Percentiles rank a stretch among this genome's conserved stretches.
phyloP scores from a whole-genome alignment of 2,113 vertebrate genomes.

The Ciconia stormi region DNA sequence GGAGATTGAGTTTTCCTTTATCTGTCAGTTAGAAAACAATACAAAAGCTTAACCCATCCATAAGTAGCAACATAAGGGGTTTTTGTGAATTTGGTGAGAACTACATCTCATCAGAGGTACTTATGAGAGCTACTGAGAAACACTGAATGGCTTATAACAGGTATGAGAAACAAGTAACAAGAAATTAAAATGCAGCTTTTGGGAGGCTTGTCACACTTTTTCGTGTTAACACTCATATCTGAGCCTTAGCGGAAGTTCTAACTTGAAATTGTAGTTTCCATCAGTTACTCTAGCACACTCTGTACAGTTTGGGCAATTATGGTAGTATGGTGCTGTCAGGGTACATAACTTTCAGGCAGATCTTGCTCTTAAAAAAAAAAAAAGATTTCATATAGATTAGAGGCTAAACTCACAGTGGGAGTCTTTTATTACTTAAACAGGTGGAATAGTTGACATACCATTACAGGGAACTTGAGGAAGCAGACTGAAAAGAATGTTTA shows the following conservation, averaged over 20 bases:
- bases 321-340: not conserved
- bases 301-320: not conserved
- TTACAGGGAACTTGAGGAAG: not conserved
- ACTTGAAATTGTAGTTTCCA: not conserved
- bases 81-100: not conserved
- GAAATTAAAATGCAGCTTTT: not conserved
- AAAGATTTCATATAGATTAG: not conserved
- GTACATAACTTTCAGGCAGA: not conserved
- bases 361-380: not conserved
- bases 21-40: not conserved
- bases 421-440: not conserved
- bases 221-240: not conserved
- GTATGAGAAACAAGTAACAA: not conserved
- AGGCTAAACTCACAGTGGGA: not conserved
- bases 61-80: not conserved
- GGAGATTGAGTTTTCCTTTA: not conserved
- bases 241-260: not conserved
- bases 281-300: not conserved
- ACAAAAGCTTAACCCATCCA: not conserved
- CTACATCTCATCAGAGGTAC: not conserved
- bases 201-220: not conserved
- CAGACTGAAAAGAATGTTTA: not conserved
- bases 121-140: not conserved
- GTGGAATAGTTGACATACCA: not conserved
- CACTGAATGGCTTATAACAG: not conserved